A percentile compares a stretch with the other conserved stretches of the same genome.
Conservation (phyloP, 1,140 invertebrate genomes). For the Tenebrio molitor region DNA sequence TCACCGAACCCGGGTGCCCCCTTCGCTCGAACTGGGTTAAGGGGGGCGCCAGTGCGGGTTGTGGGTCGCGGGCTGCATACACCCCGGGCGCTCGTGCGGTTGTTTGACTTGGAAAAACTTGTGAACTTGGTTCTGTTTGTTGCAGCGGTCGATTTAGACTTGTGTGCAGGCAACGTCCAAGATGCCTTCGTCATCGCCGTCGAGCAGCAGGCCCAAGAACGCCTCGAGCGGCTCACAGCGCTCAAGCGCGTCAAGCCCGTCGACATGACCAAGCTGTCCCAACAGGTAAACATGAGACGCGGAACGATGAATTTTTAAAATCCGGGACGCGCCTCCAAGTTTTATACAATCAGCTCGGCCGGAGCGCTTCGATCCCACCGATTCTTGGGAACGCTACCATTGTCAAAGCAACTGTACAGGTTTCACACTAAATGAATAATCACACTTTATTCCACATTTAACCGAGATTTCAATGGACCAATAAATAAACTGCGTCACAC, state of each 20-base stretch:
- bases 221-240: slow-evolving; percentile 90
- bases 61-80: slow-evolving; percentile 13
- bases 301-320: no score
- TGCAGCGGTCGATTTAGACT: slow-evolving; percentile 88
- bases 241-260: slow-evolving; percentile 93
- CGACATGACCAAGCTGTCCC: slow-evolving; percentile 94
- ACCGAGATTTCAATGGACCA: no score
- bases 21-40: slow-evolving; percentile 21
- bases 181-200: slow-evolving; percentile 98
- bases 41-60: neutral
- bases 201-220: slow-evolving; percentile 91
- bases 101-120: neutral
- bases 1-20: slow-evolving; percentile 39
- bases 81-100: neutral
- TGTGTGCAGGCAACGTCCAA: slow-evolving; percentile 85
- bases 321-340: neutral
- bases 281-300: slow-evolving; percentile 76
- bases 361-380: no score
- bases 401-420: no score
- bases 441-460: no score
- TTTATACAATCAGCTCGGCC: no score
- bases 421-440: no score
- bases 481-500: no score
- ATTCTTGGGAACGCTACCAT: no score
- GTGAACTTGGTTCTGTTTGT: slow-evolving; percentile 57